Evolutionary conservation across 2,888 invertebrate species (phyloP).

Genomic region (Zeuzera pyrina): DNA sequence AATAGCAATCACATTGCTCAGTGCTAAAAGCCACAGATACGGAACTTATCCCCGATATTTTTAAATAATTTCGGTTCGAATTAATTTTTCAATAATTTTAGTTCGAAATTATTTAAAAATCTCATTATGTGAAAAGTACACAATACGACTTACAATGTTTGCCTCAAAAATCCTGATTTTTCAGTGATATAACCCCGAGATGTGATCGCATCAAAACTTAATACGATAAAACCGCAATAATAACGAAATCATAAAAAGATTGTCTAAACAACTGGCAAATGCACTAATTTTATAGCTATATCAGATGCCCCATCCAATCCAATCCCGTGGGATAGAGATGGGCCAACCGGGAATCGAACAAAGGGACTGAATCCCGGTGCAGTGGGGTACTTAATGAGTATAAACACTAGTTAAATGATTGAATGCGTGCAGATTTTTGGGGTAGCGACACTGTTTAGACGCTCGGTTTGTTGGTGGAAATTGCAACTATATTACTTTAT

Average conservation of each 20-base stretch:
- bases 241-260: slow-evolving; percentile 24
- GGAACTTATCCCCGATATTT: too few species aligned
- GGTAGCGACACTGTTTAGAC: too few species aligned
- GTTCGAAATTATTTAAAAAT: too few species aligned
- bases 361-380: slow-evolving; percentile 10
- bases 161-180: too few species aligned
- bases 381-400: slow-evolving; percentile 43
- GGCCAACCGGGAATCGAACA: slow-evolving; percentile 19
- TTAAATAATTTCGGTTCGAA: too few species aligned
- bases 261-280: slow-evolving; percentile 35
- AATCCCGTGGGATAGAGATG: slow-evolving; percentile 26
- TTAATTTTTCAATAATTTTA: too few species aligned
- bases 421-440: slow-evolving; percentile 24
- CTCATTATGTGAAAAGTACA: too few species aligned
- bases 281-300: slow-evolving; percentile 26
- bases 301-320: slow-evolving; percentile 6
- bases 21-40: too few species aligned
- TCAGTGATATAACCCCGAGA: slow-evolving; percentile 10
- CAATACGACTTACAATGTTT: too few species aligned
- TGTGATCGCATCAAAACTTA: slow-evolving; percentile 8
- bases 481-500: too few species aligned
- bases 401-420: slow-evolving; percentile 66
- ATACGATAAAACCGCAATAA: slow-evolving; percentile 25
- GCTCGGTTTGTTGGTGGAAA: too few species aligned
- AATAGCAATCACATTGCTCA: background rate